Conservation (phyloP, 2,797 vertebrate genomes). For the Gadopsis marmoratus region DNA sequence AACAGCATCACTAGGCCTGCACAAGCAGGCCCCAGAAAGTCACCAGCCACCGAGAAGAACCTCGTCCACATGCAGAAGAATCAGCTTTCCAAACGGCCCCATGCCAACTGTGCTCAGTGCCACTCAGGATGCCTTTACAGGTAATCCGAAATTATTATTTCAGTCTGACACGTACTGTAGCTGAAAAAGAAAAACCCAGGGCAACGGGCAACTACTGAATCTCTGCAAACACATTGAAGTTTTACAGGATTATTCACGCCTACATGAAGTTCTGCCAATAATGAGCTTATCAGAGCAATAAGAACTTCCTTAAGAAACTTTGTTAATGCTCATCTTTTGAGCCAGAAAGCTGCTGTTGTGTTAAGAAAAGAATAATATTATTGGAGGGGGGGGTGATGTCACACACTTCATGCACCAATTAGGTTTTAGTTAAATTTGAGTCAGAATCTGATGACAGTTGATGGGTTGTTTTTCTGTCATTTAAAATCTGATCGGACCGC, state of each 20-base stretch:
- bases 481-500: too few species aligned
- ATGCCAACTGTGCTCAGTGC: slow-evolving; percentile 22
- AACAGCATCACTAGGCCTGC: background rate
- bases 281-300: background rate
- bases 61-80: background rate
- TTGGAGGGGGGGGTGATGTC: too few species aligned
- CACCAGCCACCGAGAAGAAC: background rate
- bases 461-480: too few species aligned
- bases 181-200: background rate
- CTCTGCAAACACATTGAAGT: too few species aligned
- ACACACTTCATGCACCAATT: too few species aligned
- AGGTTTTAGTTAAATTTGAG: too few species aligned
- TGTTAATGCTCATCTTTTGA: too few species aligned
- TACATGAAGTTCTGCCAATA: background rate
- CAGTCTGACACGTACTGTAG: background rate
- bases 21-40: slow-evolving; percentile 4
- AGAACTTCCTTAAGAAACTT: background rate
- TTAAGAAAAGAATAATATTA: too few species aligned
- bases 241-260: background rate
- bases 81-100: background rate
- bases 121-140: slow-evolving; percentile 36
- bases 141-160: slow-evolving; percentile 40
- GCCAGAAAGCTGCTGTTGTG: background rate
- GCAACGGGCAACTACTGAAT: too few species aligned
- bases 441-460: too few species aligned